A percentile compares a stretch with the other conserved stretches of the same genome.
Evolutionary conservation across 1,140 invertebrate species (phyloP).

Genomic region (Papilio aristodemus): DNA sequence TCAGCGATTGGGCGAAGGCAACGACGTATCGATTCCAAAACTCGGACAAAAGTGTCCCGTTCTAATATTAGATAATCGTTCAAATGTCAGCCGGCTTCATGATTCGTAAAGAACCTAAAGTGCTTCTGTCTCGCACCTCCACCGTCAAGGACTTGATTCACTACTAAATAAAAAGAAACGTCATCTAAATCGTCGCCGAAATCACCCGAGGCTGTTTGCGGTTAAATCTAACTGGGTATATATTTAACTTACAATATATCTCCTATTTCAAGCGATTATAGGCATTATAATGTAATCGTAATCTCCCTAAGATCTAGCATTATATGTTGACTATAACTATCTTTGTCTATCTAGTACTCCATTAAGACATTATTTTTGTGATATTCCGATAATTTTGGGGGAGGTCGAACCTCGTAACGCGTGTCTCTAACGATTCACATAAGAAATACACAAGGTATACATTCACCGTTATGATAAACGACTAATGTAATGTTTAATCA

Average conservation of each 20-base stretch:
- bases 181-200: background rate
- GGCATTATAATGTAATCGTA: constrained; percentile 53
- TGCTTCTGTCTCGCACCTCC: background rate
- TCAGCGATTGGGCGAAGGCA: constrained; percentile 68
- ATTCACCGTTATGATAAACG: constrained; percentile 7
- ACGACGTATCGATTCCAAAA: constrained; percentile 48
- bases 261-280: constrained; percentile 63
- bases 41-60: background rate
- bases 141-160: background rate
- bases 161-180: background rate
- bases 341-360: constrained; percentile 66
- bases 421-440: constrained; percentile 35
- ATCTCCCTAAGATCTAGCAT: constrained; percentile 49
- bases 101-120: background rate
- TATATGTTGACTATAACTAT: constrained; percentile 61
- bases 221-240: constrained; percentile 58
- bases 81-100: constrained; percentile 8
- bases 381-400: constrained; percentile 49
- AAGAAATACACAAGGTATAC: background rate
- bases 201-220: constrained; percentile 37
- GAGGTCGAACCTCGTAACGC: constrained; percentile 51
- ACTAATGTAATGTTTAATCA: constrained; percentile 17
- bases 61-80: constrained; percentile 3
- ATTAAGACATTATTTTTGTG: constrained; percentile 48
- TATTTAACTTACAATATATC: constrained; percentile 51